These are phyloP conservation scores for Mesopsocus fuscifrons DNA, from an alignment of 2,888 invertebrate species.

Conservation along the genomic window DNA sequence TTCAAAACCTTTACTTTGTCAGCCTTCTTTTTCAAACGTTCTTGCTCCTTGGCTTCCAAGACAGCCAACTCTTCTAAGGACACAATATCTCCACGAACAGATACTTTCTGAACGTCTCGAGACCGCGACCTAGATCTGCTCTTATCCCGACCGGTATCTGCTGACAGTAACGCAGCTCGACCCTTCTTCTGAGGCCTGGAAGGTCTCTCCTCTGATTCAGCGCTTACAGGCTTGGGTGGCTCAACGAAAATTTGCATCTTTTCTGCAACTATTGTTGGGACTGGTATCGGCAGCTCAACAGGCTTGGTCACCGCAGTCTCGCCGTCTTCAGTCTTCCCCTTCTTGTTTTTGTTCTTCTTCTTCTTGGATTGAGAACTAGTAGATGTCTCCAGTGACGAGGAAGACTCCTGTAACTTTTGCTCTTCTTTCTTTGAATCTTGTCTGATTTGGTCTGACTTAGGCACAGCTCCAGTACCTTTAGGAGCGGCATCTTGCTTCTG, in stretches of 20 bases:
- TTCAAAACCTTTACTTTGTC: background rate
- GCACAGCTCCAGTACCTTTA: too few relatives aligned
- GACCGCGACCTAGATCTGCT: conserved; percentile 1
- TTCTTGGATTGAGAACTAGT: too few relatives aligned
- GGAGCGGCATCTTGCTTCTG: too few relatives aligned
- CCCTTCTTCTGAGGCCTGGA: background rate
- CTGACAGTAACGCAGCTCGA: background rate
- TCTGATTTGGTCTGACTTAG: too few relatives aligned
- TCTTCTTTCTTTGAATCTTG: too few relatives aligned
- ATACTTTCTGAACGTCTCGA: background rate
- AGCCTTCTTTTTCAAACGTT: background rate
- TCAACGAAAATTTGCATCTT: conserved; percentile 2
- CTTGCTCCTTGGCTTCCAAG: background rate
- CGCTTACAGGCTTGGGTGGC: background rate
- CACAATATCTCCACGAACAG: conserved; percentile 4
- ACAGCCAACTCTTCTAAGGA: background rate
- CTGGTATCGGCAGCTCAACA: conserved; percentile 1
- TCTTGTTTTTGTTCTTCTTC: too few relatives aligned
- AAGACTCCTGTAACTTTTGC: too few relatives aligned
- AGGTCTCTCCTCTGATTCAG: background rate
- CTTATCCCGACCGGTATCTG: background rate
- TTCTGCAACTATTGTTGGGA: conserved; percentile 2
- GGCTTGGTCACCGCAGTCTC: background rate
- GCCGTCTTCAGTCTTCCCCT: too few relatives aligned
- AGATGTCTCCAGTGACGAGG: too few relatives aligned